Evolutionary conservation across 2,113 vertebrate species (phyloP), one percentile per base, ranked within the genome.

Genomic region (Indri indri): DNA sequence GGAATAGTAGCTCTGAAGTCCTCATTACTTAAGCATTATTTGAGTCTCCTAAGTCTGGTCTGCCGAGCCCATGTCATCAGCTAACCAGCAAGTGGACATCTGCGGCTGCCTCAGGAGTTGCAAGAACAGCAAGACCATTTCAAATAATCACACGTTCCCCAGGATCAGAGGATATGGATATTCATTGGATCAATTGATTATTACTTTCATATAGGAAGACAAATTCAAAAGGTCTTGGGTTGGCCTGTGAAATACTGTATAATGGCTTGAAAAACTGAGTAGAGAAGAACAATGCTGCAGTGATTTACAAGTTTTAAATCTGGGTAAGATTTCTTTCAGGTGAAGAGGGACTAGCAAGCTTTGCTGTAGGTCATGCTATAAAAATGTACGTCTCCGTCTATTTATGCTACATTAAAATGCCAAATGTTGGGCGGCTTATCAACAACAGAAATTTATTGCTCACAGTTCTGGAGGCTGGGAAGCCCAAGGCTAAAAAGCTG

Each of bases 1-100:
- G 66, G 84, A 96, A 97, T 57, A 80, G 32, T 50, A 83, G 74
- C 90, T 71, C 68, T 52, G 22, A 91, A 96, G 73, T 84, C 73
- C 96, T 63, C 50, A n/a, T 89, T 66, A 63, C 95, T 97, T 88
- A 65, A 96, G 96, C 74, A 86, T n/a, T 85, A 86, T 54, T 81
- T 57, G 68, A 96, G 73, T 50, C 23, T 79, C 77, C 87, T 66
- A 57, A 52, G 71, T 87, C 88, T 91, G 77, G 40, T 88, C 97
- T 32, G 27, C 91, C 86, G 27, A 50, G 63, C 30, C 65, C 17
- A 0, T 12, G 34, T 91, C 82, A 92, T 88, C 81, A 86, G 86
- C 63, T 90, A 95, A 97, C 89, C n/a, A 93, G 88, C 61, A 76
- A 59, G 27, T 34, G n/a, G 91, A 93, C 86, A 30, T 74, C 81